Evolutionary conservation across 2,888 invertebrate species (phyloP).

Genomic region (Cremastinae sp.): DNA sequence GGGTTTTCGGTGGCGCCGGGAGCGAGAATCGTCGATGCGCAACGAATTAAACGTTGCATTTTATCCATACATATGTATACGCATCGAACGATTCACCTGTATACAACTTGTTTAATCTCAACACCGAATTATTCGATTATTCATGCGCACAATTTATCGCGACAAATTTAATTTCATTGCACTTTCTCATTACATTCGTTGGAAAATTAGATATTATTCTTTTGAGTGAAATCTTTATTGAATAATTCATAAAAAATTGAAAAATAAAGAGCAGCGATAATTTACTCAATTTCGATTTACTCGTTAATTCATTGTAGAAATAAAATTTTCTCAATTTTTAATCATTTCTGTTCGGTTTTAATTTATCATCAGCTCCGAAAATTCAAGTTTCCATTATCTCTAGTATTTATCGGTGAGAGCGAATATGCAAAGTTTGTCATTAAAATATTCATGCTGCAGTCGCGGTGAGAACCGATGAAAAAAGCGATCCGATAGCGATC

Average conservation of each 20-base stretch:
- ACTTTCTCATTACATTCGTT: background rate
- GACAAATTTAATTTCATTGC: too few relatives aligned
- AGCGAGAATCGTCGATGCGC: conserved; percentile 25
- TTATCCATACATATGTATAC: background rate
- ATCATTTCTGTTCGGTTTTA: conserved; percentile 48
- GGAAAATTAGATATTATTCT: too few relatives aligned
- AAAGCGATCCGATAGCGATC: conserved; percentile 1
- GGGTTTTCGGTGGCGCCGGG: conserved; percentile 24
- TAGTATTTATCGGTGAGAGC: conserved; percentile 52
- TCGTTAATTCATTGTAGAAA: too few relatives aligned
- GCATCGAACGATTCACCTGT: conserved; percentile 12
- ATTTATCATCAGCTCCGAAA: conserved; percentile 47
- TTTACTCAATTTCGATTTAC: conserved; percentile 23
- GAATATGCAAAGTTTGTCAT: conserved; percentile 23
- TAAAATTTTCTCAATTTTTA: conserved; percentile 17
- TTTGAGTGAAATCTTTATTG: too few relatives aligned
- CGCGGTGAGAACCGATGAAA: conserved; percentile 10
- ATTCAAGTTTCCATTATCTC: conserved; percentile 21
- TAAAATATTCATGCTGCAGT: conserved; percentile 33
- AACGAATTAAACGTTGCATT: conserved; percentile 20
- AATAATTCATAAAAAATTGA: too few relatives aligned
- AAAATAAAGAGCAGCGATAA: conserved; percentile 23
- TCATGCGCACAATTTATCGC: conserved; percentile 8
- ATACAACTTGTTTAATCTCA: conserved; percentile 36
- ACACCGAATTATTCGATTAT: conserved; percentile 35